Evolutionary conservation across 2,888 invertebrate species (phyloP).

Genomic region (Lepidochrysops patricia): DNA sequence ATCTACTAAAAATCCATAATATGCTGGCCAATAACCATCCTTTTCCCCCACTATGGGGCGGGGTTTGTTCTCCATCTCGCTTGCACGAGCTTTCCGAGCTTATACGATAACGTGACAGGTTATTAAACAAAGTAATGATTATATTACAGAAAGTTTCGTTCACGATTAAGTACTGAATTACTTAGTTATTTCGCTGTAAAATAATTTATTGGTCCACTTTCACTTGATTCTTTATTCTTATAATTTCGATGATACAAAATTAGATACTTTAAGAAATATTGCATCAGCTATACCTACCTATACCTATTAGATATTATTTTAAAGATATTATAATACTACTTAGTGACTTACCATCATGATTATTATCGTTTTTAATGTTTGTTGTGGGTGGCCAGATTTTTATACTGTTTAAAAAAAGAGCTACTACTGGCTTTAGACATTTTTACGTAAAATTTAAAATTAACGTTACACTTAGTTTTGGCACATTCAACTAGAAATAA

Average conservation of each 20-base stretch:
- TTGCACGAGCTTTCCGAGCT: constrained; percentile 50
- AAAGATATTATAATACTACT: background rate
- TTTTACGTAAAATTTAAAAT: background rate
- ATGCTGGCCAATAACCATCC: constrained; percentile 55
- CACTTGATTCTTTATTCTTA: background rate
- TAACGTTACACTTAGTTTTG: too few relatives aligned
- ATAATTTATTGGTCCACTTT: background rate
- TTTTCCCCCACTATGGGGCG: constrained; percentile 62
- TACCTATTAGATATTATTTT: too few relatives aligned
- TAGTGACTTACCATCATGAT: too few relatives aligned
- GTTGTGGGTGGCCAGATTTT: too few relatives aligned
- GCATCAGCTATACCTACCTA: background rate
- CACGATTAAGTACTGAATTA: background rate
- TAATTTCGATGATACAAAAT: background rate
- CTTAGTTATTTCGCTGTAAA: background rate
- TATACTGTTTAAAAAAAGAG: too few relatives aligned
- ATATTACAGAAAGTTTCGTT: constrained; percentile 1
- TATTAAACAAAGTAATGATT: constrained; percentile 12
- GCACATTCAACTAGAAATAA: too few relatives aligned
- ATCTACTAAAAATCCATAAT: constrained; percentile 65
- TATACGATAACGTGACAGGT: constrained; percentile 26
- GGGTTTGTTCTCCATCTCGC: constrained; percentile 51
- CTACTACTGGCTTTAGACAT: too few relatives aligned
- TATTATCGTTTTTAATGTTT: background rate
- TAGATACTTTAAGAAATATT: too few relatives aligned